Evolutionary conservation across 2,888 invertebrate species (phyloP).

Genomic region (Diachrysia chrysitis): DNA sequence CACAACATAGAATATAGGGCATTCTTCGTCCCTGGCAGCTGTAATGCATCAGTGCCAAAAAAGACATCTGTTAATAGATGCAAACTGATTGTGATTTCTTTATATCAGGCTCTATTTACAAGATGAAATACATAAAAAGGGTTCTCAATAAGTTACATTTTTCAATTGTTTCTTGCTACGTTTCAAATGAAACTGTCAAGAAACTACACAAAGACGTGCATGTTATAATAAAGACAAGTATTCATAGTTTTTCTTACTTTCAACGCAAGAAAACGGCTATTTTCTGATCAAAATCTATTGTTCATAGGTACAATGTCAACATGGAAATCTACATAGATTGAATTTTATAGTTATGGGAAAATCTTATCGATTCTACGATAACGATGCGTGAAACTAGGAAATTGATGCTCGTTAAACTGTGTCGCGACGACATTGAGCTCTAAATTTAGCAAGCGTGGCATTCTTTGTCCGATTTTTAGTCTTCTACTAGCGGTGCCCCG

Average conservation of each 20-base stretch:
- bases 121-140: neutral
- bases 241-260: conserved; percentile 1
- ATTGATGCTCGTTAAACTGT: conserved; percentile 29
- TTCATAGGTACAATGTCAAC: conserved; percentile 30
- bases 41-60: conserved; percentile 42
- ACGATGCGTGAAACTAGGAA: conserved; percentile 17
- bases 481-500: too few relatives aligned
- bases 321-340: conserved; percentile 14
- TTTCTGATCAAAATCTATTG: conserved; percentile 28
- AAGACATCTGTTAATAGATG: conserved; percentile 38
- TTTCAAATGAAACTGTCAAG: neutral
- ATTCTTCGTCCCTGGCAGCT: conserved; percentile 33
- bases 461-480: conserved; percentile 25
- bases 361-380: conserved; percentile 12
- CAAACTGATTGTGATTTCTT: conserved; percentile 7
- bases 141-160: neutral
- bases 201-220: neutral
- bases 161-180: neutral
- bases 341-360: conserved; percentile 18
- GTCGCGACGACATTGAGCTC: conserved; percentile 33
- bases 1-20: conserved; percentile 44
- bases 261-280: neutral
- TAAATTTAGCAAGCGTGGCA: conserved; percentile 42
- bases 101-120: neutral
- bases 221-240: neutral